Percentiles rank a stretch among this genome's conserved stretches.
Conservation (phyloP, 2,888 invertebrate genomes). For the Lottia scabra region DNA sequence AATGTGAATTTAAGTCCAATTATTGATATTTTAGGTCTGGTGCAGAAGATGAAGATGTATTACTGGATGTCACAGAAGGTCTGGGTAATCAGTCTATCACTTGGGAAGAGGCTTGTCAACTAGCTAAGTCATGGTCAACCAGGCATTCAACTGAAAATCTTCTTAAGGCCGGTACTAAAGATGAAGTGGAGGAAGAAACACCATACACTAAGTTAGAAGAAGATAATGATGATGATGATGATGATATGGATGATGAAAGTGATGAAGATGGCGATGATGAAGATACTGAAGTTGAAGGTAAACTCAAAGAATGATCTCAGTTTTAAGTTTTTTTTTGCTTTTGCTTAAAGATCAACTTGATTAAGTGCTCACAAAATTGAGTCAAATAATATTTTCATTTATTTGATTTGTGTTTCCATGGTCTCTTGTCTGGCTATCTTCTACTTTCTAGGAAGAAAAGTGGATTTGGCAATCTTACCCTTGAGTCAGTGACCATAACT, state of each 20-base stretch:
- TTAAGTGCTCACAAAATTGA: too few relatives aligned
- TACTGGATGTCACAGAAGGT: slow-evolving; percentile 28
- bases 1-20: not conserved
- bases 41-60: slow-evolving; percentile 37
- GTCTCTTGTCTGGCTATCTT: too few relatives aligned
- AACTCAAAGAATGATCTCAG: not conserved
- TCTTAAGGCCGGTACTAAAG: slow-evolving; percentile 1
- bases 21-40: slow-evolving; percentile 30
- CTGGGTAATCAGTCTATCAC: slow-evolving; percentile 25
- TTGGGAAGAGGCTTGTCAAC: slow-evolving; percentile 33
- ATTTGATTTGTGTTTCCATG: too few relatives aligned
- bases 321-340: not conserved
- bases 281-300: slow-evolving; percentile 24
- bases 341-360: too few relatives aligned
- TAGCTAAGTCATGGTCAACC: slow-evolving; percentile 31
- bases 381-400: too few relatives aligned
- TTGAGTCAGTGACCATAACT: too few relatives aligned
- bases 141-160: slow-evolving; percentile 36
- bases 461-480: too few relatives aligned
- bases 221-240: slow-evolving; percentile 15
- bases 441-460: too few relatives aligned
- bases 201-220: slow-evolving; percentile 23
- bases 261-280: slow-evolving; percentile 23
- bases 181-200: slow-evolving; percentile 1
- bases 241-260: slow-evolving; percentile 22